Base-by-base conservation (phyloP, 2,113 vertebrate species). In the Colinus virginianus region DNA sequence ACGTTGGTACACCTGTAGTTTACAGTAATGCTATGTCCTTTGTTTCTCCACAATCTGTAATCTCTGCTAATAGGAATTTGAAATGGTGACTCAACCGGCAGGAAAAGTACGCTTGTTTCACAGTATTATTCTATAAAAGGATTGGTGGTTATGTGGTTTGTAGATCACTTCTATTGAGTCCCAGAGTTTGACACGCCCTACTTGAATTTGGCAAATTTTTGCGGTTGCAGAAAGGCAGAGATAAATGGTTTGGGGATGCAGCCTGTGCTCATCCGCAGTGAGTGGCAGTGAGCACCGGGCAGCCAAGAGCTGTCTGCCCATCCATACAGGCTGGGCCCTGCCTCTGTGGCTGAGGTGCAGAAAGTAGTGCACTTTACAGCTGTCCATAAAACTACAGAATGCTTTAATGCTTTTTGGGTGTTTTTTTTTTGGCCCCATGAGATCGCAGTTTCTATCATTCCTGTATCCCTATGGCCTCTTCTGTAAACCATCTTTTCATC, bases 401-500 rank as follows among this genome's bases (percentile, higher is more conserved):
- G 23, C 64, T 96, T 93, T 93, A 55, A 95, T 84, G 56, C 89
- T 94, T 95, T 95, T 84, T 49, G n/a, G n/a, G n/a, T n/a, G n/a
- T 90, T 95, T 94, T 84, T 62, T 90, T 95, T 94, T 49, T 34
- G 26, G 26, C 51, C 26, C 26, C 51, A 93, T 97, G 97, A 55
- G 84, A 45, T 82, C 84, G 75, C 66, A 94, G 59, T 94, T 92
- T 93, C 83, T 97, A 76, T 94, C 49, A 82, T 95, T 97, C 87
- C 90, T 61, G 82, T 93, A 87, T 34, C 95, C 93, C 96, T 97
- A 93, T 79, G 62, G 59, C 90, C 84, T 96, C 81, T 84, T 95
- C 71, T 96, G 87, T 77, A 91, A 97, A 95, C 17, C 18, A 46
- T 95, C 97, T 95, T 96, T 95, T 91, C 70, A 85, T 95, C 84